These are phyloP conservation scores for Scelioninae gen. 1 DNA, from an alignment of 2,888 invertebrate genomes.

Conservation along the genomic window DNA sequence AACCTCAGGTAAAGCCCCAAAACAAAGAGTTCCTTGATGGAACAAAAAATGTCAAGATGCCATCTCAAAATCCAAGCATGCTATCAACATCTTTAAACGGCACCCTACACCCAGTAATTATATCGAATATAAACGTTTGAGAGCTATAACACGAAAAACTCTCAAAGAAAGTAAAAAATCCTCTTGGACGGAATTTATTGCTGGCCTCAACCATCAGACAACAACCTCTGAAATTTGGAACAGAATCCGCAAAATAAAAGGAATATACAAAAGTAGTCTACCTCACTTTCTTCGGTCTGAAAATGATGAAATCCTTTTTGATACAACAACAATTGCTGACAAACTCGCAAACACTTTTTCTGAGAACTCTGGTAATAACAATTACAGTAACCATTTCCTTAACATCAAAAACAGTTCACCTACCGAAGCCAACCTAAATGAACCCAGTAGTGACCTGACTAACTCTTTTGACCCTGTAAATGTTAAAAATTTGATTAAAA, in stretches of 20 bases:
- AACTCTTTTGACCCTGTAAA: not conserved
- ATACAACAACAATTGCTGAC: not conserved
- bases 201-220: not conserved
- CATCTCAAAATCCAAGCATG: conserved; percentile 16
- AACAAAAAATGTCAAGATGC: conserved; percentile 19
- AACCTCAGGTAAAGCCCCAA: conserved; percentile 11
- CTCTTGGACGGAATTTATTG: conserved; percentile 35
- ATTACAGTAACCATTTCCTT: conserved; percentile 26
- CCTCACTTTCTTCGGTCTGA: not conserved
- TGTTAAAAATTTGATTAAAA: not conserved
- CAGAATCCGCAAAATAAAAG: not conserved
- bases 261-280: not conserved
- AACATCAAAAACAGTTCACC: conserved; percentile 2
- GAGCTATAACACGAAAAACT: conserved; percentile 45
- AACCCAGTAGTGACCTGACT: not conserved
- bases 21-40: conserved; percentile 42
- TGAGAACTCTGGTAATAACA: conserved; percentile 47
- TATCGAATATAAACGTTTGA: conserved; percentile 23
- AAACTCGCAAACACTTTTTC: conserved; percentile 41
- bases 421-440: not conserved
- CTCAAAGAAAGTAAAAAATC: conserved; percentile 46
- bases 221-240: not conserved
- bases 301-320: not conserved
- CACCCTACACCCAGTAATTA: conserved; percentile 6
- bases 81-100: conserved; percentile 31